Conservation (phyloP, 2,888 invertebrate species). For the Norana najaformis region DNA sequence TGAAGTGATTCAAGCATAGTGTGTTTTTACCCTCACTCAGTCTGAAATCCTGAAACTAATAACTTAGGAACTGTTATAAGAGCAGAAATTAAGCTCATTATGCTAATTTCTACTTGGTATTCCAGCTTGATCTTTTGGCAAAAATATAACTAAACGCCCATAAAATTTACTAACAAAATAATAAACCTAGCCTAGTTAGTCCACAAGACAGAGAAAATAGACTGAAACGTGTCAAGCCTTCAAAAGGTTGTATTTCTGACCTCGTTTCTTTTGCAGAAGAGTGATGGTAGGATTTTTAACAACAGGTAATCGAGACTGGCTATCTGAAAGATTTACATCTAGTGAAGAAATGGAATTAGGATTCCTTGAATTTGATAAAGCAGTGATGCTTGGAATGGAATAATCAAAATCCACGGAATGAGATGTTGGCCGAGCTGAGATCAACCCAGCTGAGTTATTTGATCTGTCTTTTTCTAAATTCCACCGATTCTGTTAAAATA, state of each 20-base stretch:
- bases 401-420: background rate
- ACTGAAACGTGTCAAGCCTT: background rate
- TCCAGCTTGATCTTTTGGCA: too few relatives aligned
- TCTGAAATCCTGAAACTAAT: background rate
- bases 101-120: too few relatives aligned
- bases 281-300: slow-evolving; percentile 15
- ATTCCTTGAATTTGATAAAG: background rate
- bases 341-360: background rate
- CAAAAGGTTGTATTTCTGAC: background rate
- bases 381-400: background rate
- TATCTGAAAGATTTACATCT: background rate
- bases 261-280: slow-evolving; percentile 17
- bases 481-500: background rate
- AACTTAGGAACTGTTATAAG: too few relatives aligned
- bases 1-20: background rate
- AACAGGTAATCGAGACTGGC: background rate
- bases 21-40: background rate
- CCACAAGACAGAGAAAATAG: background rate
- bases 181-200: background rate
- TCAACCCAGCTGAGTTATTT: background rate
- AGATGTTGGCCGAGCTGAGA: background rate
- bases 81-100: background rate
- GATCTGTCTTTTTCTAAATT: background rate
- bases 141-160: background rate
- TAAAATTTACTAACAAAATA: background rate